Evolutionary conservation across 2,888 invertebrate genomes (phyloP).

Genomic region (Leucoma salicis): DNA sequence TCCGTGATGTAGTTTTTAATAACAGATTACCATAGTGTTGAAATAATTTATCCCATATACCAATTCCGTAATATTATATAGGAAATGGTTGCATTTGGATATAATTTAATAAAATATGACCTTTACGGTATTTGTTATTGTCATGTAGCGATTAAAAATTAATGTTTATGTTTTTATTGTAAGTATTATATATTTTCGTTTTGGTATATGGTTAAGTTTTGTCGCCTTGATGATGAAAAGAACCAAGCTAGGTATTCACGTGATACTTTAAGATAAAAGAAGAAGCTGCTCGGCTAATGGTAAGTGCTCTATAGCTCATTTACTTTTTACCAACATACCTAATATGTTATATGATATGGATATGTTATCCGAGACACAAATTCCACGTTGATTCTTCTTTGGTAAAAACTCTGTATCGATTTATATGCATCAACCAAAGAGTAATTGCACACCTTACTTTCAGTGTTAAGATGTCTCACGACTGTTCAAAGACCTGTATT

Average conservation of each 20-base stretch:
- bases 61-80: conserved; percentile 54
- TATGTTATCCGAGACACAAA: too few species aligned
- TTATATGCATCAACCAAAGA: too few species aligned
- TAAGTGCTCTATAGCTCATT: too few species aligned
- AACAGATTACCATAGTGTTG: conserved; percentile 27
- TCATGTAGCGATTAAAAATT: conserved; percentile 40
- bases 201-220: conserved; percentile 61
- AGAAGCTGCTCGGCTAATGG: too few species aligned
- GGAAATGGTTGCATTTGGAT: neutral
- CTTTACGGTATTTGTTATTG: conserved; percentile 42
- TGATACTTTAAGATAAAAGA: too few species aligned
- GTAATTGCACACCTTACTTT: too few species aligned
- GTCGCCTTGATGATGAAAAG: neutral
- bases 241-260: neutral
- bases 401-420: too few species aligned
- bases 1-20: conserved; percentile 25
- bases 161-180: conserved; percentile 22
- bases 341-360: too few species aligned
- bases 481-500: too few species aligned
- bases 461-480: too few species aligned
- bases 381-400: too few species aligned
- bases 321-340: too few species aligned
- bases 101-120: conserved; percentile 17
- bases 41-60: conserved; percentile 49
- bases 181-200: conserved; percentile 60